Evolutionary conservation across 2,888 invertebrate genomes (phyloP).

Genomic region (Drosophila aldrichi): DNA sequence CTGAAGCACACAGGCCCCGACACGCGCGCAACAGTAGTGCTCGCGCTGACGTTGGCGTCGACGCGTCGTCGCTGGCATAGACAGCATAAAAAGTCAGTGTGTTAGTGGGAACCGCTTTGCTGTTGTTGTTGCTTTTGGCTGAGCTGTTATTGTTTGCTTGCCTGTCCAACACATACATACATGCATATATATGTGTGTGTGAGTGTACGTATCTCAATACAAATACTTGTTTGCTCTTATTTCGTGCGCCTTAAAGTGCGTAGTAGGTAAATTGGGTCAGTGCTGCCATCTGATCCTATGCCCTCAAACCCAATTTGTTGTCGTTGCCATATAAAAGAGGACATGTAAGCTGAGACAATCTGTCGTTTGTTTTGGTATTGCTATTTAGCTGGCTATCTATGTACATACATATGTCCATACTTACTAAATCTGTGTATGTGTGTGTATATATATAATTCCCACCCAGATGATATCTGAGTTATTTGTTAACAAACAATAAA

Average conservation of each 20-base stretch:
- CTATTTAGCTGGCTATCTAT: not conserved
- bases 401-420: too few relatives aligned
- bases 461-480: conserved; percentile 8
- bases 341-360: not conserved
- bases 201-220: conserved; percentile 50
- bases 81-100: conserved; percentile 67
- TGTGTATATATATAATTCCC: conserved; percentile 2
- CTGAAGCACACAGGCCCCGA: conserved; percentile 67
- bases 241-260: conserved; percentile 51
- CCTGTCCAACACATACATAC: conserved; percentile 5
- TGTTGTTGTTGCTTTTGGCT: conserved; percentile 28
- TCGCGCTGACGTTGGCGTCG: conserved; percentile 24
- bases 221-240: conserved; percentile 58
- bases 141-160: conserved; percentile 32
- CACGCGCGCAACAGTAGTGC: conserved; percentile 62
- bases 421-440: not conserved
- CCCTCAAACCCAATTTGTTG: conserved; percentile 26
- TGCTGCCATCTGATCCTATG: conserved; percentile 57
- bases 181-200: not conserved
- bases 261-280: conserved; percentile 61
- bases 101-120: conserved; percentile 60
- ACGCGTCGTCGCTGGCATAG: conserved; percentile 37
- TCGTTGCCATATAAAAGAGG: not conserved
- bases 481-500: conserved; percentile 31
- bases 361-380: conserved; percentile 7